phyloP scores from a whole-genome alignment of 2,797 vertebrate species.

The Rhincodon typus region DNA sequence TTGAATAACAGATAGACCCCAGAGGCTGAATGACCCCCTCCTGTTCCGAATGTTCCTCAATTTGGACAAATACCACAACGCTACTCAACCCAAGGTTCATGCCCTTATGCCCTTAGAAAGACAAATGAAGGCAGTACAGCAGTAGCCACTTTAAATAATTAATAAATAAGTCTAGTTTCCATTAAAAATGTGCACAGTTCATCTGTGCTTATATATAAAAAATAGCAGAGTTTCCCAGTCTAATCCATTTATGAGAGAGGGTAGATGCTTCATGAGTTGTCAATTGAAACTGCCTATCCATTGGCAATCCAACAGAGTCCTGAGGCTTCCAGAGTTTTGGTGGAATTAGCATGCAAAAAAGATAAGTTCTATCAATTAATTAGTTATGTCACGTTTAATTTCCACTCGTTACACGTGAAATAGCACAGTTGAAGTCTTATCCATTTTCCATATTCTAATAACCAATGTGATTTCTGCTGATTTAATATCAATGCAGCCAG shows the following conservation, averaged over 20 bases:
- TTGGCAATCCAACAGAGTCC: not conserved
- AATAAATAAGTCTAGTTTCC: not conserved
- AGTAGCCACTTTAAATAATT: conserved; percentile 18
- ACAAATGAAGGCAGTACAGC: not conserved
- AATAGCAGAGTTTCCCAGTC: not conserved
- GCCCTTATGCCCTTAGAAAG: not conserved
- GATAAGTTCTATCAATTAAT: not conserved
- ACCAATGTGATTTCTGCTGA: not conserved
- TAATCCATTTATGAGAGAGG: not conserved
- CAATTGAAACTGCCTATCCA: not conserved
- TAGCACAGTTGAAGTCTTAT: not conserved
- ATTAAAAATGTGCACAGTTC: not conserved
- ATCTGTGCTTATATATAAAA: not conserved
- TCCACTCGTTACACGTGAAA: not conserved
- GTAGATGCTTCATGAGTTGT: not conserved
- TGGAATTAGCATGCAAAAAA: not conserved
- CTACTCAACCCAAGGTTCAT: conserved; percentile 4
- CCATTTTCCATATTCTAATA: not conserved
- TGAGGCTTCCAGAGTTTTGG: not conserved
- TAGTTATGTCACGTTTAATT: not conserved
- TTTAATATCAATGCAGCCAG: not conserved
- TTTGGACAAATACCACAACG: not conserved
- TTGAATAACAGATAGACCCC: not conserved
- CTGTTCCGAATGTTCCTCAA: not conserved
- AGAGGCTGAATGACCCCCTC: not conserved